Evolutionary conservation across 2,888 invertebrate species (phyloP), one percentile per base, ranked within the genome.

Genomic region (Drosophila fulvimacula): DNA sequence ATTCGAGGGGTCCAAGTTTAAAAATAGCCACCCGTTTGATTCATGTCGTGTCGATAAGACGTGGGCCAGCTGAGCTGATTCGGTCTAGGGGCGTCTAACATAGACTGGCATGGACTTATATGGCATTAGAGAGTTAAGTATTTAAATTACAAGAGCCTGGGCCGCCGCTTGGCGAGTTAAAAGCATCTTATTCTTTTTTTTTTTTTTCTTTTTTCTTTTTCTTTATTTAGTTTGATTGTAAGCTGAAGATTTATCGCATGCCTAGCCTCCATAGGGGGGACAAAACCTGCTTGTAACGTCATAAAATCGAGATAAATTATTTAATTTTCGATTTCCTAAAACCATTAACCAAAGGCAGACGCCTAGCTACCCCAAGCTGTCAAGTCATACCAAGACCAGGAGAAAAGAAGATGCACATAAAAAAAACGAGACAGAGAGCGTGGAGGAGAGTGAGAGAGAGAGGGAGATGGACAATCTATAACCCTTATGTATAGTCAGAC

Each of bases 241-340:
- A 82, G 82, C 75, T 71, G 56, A 67, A 79, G 86, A 82, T 86
- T 83, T 81, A 86, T 86, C 70, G 86, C 69, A 71, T 74, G 77
- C 69, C 67, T 42, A 52, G 52, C 36, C 39, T 21, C 46, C 34
- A 53, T 60, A 52, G 60, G 66, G 58, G 57, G 64, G 52, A 15
- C 13, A 72, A 83, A 86, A 84, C 86, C 82, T 76, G 87, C 82
- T 79, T 85, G 82, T 80, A 84, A 84, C 82, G 82, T 82, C 84
- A 84, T 85, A 85, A 87, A 84, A 84, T 87, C 81, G 84, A 84
- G 81, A 84, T 84, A 84, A 84, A 84, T 87, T 85, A 81, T 85
- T 82, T 87, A 85, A 87, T 85, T 85, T 85, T 85, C 85, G 82
- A 85, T 87, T 85, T 85, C 87, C 84, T 85, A 82, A 85, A 85